phyloP scores from a whole-genome alignment of 2,797 vertebrate genomes.

The Benthosema pterotum region DNA sequence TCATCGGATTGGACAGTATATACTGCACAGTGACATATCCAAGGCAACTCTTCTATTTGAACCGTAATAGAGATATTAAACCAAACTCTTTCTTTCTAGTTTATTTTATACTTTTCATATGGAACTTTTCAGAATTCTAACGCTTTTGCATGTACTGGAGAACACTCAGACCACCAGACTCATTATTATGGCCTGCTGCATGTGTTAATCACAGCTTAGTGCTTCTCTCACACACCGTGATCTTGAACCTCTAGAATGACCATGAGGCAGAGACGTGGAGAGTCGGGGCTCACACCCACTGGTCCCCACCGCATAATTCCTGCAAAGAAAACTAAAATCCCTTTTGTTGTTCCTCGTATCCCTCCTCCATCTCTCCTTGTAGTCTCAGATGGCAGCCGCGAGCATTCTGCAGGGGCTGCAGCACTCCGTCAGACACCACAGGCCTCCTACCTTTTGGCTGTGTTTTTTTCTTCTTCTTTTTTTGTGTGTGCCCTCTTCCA shows the following conservation, averaged over 20 bases:
- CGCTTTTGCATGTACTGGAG: too few relatives aligned
- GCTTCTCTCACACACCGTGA: constrained; percentile 10
- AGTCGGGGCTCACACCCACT: constrained; percentile 24
- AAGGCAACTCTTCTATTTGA: too few relatives aligned
- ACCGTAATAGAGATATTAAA: too few relatives aligned
- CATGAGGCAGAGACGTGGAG: constrained; percentile 17
- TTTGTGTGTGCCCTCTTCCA: constrained; percentile 75
- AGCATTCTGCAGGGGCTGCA: constrained; percentile 36
- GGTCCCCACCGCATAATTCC: constrained; percentile 56
- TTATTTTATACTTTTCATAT: too few relatives aligned
- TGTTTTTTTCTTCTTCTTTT: constrained; percentile 79
- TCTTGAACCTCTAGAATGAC: constrained; percentile 29
- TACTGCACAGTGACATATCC: too few relatives aligned
- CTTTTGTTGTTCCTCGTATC: constrained; percentile 53
- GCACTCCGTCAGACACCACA: constrained; percentile 56
- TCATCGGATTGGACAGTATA: too few relatives aligned
- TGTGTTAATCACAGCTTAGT: not conserved
- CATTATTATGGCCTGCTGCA: not conserved
- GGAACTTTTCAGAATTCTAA: too few relatives aligned
- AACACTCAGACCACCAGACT: not conserved
- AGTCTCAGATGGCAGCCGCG: constrained; percentile 41
- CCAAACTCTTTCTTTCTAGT: too few relatives aligned
- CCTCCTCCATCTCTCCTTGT: constrained; percentile 57
- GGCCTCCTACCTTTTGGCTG: constrained; percentile 77
- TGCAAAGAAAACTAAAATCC: constrained; percentile 29